Evolutionary conservation across 2,888 invertebrate species (phyloP).

Genomic region (Noctua pronuba): DNA sequence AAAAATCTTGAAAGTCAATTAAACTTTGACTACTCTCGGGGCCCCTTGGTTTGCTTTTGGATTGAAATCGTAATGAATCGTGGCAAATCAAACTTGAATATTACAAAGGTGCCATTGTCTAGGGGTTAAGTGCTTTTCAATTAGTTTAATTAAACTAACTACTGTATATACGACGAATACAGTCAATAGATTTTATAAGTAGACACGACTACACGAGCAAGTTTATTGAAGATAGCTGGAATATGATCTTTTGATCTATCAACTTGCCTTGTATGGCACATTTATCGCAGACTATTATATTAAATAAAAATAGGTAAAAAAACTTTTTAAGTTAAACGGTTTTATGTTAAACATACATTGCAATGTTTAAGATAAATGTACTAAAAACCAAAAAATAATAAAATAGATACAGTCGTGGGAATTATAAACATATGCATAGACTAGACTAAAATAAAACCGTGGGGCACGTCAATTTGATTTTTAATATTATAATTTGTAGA

Average conservation of each 20-base stretch:
- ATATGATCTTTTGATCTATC: background rate
- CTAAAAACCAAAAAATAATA: no score
- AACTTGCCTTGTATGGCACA: background rate
- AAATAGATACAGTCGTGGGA: no score
- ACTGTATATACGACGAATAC: background rate
- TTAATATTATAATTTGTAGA: no score
- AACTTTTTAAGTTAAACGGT: no score
- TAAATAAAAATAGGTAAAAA: no score
- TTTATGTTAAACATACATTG: no score
- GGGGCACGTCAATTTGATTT: no score
- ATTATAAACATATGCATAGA: no score
- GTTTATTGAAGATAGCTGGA: background rate
- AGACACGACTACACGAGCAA: background rate
- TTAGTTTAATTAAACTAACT: conserved; percentile 27
- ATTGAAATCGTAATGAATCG: conserved; percentile 81
- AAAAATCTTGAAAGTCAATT: conserved; percentile 89
- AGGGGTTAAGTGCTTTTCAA: conserved; percentile 47
- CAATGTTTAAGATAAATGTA: no score
- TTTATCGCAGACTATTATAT: background rate
- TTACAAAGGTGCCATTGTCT: conserved; percentile 63
- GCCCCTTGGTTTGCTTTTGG: conserved; percentile 69
- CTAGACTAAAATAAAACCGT: no score
- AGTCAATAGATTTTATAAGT: background rate
- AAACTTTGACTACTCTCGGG: conserved; percentile 78
- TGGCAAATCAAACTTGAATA: conserved; percentile 79